Evolutionary conservation across 2,113 vertebrate genomes (phyloP).

Genomic region (Campylomormyrus numenius): DNA sequence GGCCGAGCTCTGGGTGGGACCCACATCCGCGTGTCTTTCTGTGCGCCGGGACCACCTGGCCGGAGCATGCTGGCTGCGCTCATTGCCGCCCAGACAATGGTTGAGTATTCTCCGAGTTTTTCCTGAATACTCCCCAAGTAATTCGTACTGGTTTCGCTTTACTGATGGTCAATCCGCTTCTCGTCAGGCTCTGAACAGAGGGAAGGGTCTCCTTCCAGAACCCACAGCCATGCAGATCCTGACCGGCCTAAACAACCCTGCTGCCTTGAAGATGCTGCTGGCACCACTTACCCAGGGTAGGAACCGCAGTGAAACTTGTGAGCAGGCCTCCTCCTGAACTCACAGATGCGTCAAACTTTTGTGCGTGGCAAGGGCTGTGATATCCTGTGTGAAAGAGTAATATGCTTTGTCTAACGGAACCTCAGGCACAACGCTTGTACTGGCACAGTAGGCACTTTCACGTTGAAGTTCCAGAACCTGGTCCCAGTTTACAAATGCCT

Average conservation of each 20-base stretch:
- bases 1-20: slow-evolving; percentile 65
- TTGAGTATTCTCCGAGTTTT: slow-evolving; percentile 36
- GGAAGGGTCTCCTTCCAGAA: slow-evolving; percentile 87
- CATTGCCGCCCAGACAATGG: slow-evolving; percentile 85
- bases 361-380: not conserved
- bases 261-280: slow-evolving; percentile 80
- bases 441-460: not conserved
- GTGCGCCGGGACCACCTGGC: slow-evolving; percentile 81
- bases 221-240: slow-evolving; percentile 81
- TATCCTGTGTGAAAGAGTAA: not conserved
- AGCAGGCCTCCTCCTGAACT: not conserved
- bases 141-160: not conserved
- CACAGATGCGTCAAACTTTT: not conserved
- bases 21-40: slow-evolving; percentile 78
- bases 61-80: slow-evolving; percentile 86
- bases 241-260: slow-evolving; percentile 72
- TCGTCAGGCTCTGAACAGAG: slow-evolving; percentile 74
- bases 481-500: not conserved
- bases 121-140: not conserved
- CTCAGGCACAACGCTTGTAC: not conserved
- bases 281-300: slow-evolving; percentile 71
- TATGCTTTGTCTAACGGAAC: not conserved
- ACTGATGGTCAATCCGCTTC: not conserved
- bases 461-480: not conserved
- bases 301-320: slow-evolving; percentile 66